Evolutionary conservation across 1,140 invertebrate genomes (phyloP).

Genomic region (Leptinotarsa defecta): DNA sequence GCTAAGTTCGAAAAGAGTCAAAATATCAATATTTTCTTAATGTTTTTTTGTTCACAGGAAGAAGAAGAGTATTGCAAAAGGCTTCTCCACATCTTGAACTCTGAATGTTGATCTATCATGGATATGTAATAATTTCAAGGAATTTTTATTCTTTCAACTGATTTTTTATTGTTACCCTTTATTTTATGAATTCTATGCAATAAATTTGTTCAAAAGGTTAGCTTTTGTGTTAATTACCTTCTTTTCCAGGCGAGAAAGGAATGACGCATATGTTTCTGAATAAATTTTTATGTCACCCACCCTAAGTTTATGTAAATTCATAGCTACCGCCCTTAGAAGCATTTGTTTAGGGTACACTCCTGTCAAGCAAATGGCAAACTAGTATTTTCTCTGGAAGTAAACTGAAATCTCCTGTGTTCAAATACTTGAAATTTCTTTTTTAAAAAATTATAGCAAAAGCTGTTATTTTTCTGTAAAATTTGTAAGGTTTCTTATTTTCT

Average conservation of each 20-base stretch:
- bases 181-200: too few species aligned
- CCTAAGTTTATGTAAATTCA: constrained; percentile 40
- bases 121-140: too few species aligned
- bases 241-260: background rate
- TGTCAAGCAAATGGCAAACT: constrained; percentile 8
- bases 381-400: background rate
- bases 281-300: constrained; percentile 31
- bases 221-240: too few species aligned
- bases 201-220: too few species aligned
- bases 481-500: constrained; percentile 28
- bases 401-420: too few species aligned
- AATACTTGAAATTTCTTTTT: background rate
- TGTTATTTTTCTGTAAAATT: background rate
- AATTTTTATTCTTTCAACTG: too few species aligned
- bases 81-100: constrained; percentile 21
- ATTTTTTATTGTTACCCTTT: too few species aligned
- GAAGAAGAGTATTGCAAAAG: constrained; percentile 31
- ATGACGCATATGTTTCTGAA: constrained; percentile 24
- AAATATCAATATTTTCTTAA: background rate
- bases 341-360: constrained; percentile 42
- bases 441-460: background rate
- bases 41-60: constrained; percentile 24
- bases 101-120: constrained; percentile 4
- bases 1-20: too few species aligned
- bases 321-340: constrained; percentile 33